A percentile compares a stretch with the other conserved stretches of the same genome.
These are phyloP conservation scores for Lordiphosa mommai DNA, from an alignment of 1,140 invertebrate species.

Conservation along the genomic window DNA sequence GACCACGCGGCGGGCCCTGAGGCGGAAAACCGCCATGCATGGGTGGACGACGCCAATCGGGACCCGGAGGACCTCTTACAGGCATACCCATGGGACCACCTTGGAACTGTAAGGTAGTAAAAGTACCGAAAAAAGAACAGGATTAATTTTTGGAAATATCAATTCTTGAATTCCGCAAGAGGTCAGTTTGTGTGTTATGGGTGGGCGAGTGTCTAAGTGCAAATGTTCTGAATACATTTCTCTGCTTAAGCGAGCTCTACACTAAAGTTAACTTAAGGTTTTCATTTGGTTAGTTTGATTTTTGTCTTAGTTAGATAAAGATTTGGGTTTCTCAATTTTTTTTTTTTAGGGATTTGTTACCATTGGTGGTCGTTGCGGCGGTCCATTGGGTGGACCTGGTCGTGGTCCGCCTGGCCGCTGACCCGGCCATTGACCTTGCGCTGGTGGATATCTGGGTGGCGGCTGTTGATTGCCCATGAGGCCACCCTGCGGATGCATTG, in stretches of 20 bases:
- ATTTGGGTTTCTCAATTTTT: slow-evolving; percentile 8
- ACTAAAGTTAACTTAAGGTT: slow-evolving; percentile 60
- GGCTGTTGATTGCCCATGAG: slow-evolving; percentile 80
- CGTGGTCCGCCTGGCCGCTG: slow-evolving; percentile 85
- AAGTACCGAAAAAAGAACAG: slow-evolving; percentile 1
- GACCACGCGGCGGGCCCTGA: slow-evolving; percentile 82
- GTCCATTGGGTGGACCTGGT: slow-evolving; percentile 82
- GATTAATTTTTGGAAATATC: slow-evolving; percentile 8
- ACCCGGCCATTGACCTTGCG: slow-evolving; percentile 81
- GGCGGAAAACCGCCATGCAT: slow-evolving; percentile 81
- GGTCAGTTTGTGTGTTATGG: slow-evolving; percentile 14
- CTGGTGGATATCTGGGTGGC: slow-evolving; percentile 79
- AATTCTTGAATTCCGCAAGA: background rate
- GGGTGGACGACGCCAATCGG: slow-evolving; percentile 89
- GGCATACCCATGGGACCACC: slow-evolving; percentile 85
- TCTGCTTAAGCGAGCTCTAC: slow-evolving; percentile 36
- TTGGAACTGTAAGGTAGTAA: slow-evolving; percentile 80
- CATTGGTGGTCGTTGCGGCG: slow-evolving; percentile 86
- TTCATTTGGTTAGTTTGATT: slow-evolving; percentile 38
- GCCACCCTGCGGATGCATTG: slow-evolving; percentile 77
- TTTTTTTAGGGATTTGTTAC: slow-evolving; percentile 79
- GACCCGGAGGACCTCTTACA: slow-evolving; percentile 83
- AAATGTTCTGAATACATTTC: slow-evolving; percentile 72
- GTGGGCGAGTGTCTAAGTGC: slow-evolving; percentile 29
- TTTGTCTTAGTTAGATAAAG: slow-evolving; percentile 32